Evolutionary conservation across 2,888 invertebrate species (phyloP), one percentile per base, ranked within the genome.

Genomic region (Ectobius pallidus): DNA sequence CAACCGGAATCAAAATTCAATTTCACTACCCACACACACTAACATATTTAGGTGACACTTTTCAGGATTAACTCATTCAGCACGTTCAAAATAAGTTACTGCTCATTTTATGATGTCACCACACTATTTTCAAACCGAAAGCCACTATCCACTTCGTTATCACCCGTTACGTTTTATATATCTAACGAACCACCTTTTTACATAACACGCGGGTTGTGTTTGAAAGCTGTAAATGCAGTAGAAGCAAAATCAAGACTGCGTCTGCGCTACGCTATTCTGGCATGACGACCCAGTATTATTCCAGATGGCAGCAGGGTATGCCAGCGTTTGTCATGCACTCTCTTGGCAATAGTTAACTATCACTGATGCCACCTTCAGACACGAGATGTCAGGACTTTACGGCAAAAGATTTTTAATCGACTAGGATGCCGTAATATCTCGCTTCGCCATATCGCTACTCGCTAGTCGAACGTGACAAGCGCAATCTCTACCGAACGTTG

Each of bases 401-500:
- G 32, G 14, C 30, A n/a, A 0, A 25, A 6, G n/a, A n/a, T n/a
- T n/a, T n/a, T n/a, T n/a, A n/a, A n/a, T n/a, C n/a, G n/a, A n/a
- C n/a, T n/a, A n/a, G n/a, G n/a, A n/a, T n/a, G n/a, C n/a, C n/a
- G n/a, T n/a, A n/a, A n/a, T n/a, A n/a, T n/a, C 25, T 20, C 46
- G 34, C 11, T 34, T 11, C 6, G 34, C 6, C 11, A 34, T 65
- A 65, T 65, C 69, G n/a, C n/a, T n/a, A n/a, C n/a, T n/a, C n/a
- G n/a, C n/a, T n/a, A n/a, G n/a, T n/a, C n/a, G 65, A 73, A 30
- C 68, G 73, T 71, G 71, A 71, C 73, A 65, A 73, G 70, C 73
- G 69, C 65, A 65, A 67, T 73, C 39, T 27, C n/a, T 32, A 70
- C 46, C 46, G 68, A 27, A 67, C 44, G 34, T 25, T 62, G 62